phyloP scores from a whole-genome alignment of 2,113 vertebrate species.

The Nerophis lumbriciformis region DNA sequence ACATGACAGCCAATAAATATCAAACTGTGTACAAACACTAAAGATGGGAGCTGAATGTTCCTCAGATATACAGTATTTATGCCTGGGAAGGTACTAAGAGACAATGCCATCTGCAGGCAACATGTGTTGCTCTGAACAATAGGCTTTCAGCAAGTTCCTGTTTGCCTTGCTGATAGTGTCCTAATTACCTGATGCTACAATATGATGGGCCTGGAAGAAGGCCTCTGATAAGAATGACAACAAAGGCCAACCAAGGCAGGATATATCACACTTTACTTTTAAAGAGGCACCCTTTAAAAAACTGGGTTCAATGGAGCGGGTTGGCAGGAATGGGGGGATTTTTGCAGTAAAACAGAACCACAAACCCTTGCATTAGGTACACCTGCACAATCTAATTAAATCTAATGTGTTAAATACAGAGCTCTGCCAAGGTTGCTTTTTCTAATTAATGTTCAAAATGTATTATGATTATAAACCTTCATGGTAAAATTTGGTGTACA shows the following conservation, averaged over 20 bases:
- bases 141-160: constrained; percentile 59
- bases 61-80: constrained; percentile 20
- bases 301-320: not conserved
- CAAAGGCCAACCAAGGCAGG: constrained; percentile 38
- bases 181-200: constrained; percentile 42
- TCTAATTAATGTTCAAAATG: no score
- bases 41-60: constrained; percentile 16
- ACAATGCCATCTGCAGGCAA: constrained; percentile 50
- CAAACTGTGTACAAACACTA: constrained; percentile 31
- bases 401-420: no score
- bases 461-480: no score
- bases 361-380: no score
- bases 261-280: constrained; percentile 23
- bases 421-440: no score
- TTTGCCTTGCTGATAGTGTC: constrained; percentile 58
- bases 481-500: no score
- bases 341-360: not conserved
- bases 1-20: constrained; percentile 30
- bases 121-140: constrained; percentile 59
- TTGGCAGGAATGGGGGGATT: not conserved
- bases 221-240: constrained; percentile 56
- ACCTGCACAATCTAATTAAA: no score
- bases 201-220: constrained; percentile 40
- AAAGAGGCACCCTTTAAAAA: constrained; percentile 10
- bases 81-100: constrained; percentile 10